Percentiles rank a stretch among this genome's conserved stretches.
These are phyloP conservation scores for Poecilia wingei DNA, from an alignment of 2,797 vertebrate species.

Conservation along the genomic window DNA sequence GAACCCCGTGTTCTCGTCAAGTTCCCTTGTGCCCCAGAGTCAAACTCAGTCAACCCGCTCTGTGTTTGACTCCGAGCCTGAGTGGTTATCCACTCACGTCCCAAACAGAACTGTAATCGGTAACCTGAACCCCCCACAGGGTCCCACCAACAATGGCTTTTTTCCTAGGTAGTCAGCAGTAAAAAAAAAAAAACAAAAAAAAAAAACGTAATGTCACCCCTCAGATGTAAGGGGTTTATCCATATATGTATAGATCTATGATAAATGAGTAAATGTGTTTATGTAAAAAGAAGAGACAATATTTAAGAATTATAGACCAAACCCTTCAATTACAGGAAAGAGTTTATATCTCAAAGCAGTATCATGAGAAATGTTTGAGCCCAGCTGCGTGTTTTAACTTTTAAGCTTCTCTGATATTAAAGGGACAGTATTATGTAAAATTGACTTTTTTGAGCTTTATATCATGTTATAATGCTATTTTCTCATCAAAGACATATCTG, in stretches of 20 bases:
- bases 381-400: slow-evolving; percentile 3
- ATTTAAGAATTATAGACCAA: slow-evolving; percentile 67
- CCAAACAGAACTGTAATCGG: slow-evolving; percentile 77
- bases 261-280: slow-evolving; percentile 66
- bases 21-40: slow-evolving; percentile 51
- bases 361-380: slow-evolving; percentile 33
- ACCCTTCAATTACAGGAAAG: slow-evolving; percentile 46
- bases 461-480: too few species aligned
- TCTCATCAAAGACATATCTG: too few species aligned
- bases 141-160: slow-evolving; percentile 68
- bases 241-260: slow-evolving; percentile 74
- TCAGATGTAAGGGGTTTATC: slow-evolving; percentile 56
- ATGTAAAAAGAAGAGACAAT: slow-evolving; percentile 69
- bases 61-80: slow-evolving; percentile 71
- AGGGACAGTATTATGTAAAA: too few species aligned
- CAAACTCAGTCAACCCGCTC: slow-evolving; percentile 66
- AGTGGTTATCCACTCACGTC: slow-evolving; percentile 83
- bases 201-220: slow-evolving; percentile 43
- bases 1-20: slow-evolving; percentile 43
- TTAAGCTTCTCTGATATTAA: slow-evolving; percentile 32
- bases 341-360: slow-evolving; percentile 37
- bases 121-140: slow-evolving; percentile 69
- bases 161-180: slow-evolving; percentile 81
- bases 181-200: not conserved
- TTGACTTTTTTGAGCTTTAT: too few species aligned